Evolutionary conservation across 2,888 invertebrate species (phyloP).

Genomic region (Arctia plantaginis): DNA sequence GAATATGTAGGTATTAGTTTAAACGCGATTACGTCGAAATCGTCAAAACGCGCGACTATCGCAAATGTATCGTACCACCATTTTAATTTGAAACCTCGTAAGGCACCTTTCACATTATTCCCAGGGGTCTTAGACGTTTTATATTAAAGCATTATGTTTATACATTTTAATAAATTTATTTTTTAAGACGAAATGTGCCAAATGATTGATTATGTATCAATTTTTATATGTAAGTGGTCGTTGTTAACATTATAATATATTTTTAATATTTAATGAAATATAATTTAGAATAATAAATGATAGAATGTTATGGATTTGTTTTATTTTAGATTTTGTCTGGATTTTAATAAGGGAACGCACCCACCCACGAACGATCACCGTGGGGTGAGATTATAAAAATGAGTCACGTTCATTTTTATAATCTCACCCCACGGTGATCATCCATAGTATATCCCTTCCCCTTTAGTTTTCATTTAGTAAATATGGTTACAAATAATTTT

Average conservation of each 20-base stretch:
- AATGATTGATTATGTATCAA: conserved; percentile 32
- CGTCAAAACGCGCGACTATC: neutral
- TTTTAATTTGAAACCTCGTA: neutral
- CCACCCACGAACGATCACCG: no score
- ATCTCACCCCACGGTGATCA: no score
- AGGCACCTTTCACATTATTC: neutral
- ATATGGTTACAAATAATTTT: no score
- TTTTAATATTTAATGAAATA: conserved; percentile 18
- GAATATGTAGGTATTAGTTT: no score
- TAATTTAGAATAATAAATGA: conserved; percentile 32
- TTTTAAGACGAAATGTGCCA: conserved; percentile 39
- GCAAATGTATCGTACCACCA: neutral
- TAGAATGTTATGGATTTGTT: conserved; percentile 24
- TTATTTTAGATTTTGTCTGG: conserved; percentile 1
- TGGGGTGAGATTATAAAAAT: no score
- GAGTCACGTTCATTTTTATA: no score
- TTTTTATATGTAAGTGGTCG: conserved; percentile 38
- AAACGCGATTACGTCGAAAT: neutral
- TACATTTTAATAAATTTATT: conserved; percentile 4
- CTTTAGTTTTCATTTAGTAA: no score
- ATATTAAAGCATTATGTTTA: neutral
- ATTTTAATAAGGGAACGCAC: neutral
- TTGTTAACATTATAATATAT: conserved; percentile 31
- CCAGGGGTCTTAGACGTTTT: neutral
- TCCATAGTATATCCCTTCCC: no score